Percentiles rank a stretch among this genome's conserved stretches.
phyloP scores from a whole-genome alignment of 2,888 invertebrate species.

The Rhagophthalmus giganteus region DNA sequence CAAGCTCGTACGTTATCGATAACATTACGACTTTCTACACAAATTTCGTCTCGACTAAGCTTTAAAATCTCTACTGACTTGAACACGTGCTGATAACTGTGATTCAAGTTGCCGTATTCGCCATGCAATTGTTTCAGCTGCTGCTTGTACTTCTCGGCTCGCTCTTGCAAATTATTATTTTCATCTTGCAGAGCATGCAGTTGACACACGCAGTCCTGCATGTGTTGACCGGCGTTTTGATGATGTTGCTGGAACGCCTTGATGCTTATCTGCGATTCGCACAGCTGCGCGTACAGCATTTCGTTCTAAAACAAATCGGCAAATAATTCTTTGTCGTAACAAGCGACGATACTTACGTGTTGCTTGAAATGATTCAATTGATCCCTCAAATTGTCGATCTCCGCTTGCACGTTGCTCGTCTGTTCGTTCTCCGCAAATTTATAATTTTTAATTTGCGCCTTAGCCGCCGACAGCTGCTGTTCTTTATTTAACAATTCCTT shows the following conservation, averaged over 20 bases:
- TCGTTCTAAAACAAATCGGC: slow-evolving; percentile 17
- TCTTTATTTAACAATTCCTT: slow-evolving; percentile 35
- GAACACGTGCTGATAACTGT: slow-evolving; percentile 42
- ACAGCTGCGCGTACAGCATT: neutral
- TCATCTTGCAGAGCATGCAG: slow-evolving; percentile 41
- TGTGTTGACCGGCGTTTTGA: slow-evolving; percentile 23
- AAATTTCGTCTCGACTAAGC: slow-evolving; percentile 47
- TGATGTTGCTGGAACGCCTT: neutral
- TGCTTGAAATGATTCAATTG: slow-evolving; percentile 44
- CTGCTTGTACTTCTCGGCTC: slow-evolving; percentile 43
- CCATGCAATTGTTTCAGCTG: slow-evolving; percentile 45
- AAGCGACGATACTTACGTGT: neutral
- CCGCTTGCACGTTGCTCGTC: slow-evolving; percentile 38
- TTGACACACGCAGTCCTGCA: slow-evolving; percentile 44
- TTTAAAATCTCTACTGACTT: slow-evolving; percentile 45
- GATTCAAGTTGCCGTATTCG: slow-evolving; percentile 35
- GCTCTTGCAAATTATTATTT: slow-evolving; percentile 42
- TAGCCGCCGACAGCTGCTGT: slow-evolving; percentile 18
- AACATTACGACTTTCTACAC: slow-evolving; percentile 50
- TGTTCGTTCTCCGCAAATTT: slow-evolving; percentile 10
- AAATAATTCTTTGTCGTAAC: neutral
- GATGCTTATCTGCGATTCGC: neutral
- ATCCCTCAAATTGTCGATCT: slow-evolving; percentile 44
- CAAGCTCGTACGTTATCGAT: slow-evolving; percentile 49
- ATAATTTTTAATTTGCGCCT: neutral